A percentile compares a stretch with the other conserved stretches of the same genome.
Conservation (phyloP, 2,797 vertebrate species). For the Anguilla anguilla region DNA sequence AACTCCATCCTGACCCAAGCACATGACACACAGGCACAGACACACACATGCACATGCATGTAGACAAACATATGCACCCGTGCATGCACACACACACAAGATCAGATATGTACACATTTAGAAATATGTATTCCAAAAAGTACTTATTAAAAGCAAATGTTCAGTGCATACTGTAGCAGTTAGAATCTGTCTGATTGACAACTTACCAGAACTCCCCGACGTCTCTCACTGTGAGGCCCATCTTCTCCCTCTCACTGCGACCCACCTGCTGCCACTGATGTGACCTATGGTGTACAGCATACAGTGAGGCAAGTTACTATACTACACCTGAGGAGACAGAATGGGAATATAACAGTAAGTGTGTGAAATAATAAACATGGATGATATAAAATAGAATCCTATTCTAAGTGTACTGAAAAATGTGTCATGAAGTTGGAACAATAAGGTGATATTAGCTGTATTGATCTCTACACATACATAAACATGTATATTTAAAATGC, state of each 20-base stretch:
- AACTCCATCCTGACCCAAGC: slow-evolving; percentile 76
- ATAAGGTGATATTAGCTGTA: neutral
- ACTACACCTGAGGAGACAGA: neutral
- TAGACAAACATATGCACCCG: neutral
- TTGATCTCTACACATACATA: neutral
- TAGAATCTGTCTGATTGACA: neutral
- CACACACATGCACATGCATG: neutral
- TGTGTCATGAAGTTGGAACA: neutral
- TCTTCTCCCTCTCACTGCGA: slow-evolving; percentile 71
- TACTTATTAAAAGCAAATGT: neutral
- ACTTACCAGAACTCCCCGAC: slow-evolving; percentile 73
- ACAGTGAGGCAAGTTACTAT: neutral
- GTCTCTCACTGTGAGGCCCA: slow-evolving; percentile 76
- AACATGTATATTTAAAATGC: neutral
- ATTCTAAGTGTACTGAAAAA: neutral
- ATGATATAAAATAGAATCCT: neutral
- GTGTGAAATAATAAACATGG: neutral
- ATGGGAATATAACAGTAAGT: neutral
- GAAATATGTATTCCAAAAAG: neutral
- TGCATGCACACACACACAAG: neutral
- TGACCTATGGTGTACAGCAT: slow-evolving; percentile 63
- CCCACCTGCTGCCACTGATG: slow-evolving; percentile 75
- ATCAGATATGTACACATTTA: neutral
- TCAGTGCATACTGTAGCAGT: neutral
- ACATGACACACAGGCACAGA: slow-evolving; percentile 9